These are phyloP conservation scores for Musca vetustissima DNA, from an alignment of 1,140 invertebrate species.

Conservation along the genomic window DNA sequence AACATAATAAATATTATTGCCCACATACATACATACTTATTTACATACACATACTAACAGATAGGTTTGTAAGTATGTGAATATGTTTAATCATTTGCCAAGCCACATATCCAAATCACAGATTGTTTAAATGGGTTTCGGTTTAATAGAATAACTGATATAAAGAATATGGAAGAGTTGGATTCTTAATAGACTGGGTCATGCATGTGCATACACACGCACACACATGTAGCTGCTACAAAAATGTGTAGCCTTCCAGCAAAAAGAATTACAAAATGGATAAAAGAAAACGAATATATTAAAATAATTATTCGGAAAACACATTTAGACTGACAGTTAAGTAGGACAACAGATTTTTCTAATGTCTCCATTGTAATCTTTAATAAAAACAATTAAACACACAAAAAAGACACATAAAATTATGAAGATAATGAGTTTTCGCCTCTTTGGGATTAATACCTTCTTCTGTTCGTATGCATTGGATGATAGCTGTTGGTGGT, in stretches of 20 bases:
- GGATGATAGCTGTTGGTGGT: too few relatives aligned
- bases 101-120: conserved; percentile 11
- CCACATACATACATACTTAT: too few relatives aligned
- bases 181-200: background rate
- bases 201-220: background rate
- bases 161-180: background rate
- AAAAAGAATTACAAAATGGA: background rate
- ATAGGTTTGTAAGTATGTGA: too few relatives aligned
- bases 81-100: background rate
- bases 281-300: conserved; percentile 13
- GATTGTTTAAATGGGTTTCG: conserved; percentile 7
- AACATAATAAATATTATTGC: conserved; percentile 16
- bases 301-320: conserved; percentile 7
- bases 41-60: too few relatives aligned
- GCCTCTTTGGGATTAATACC: too few relatives aligned
- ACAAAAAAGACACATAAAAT: conserved; percentile 20
- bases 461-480: too few relatives aligned
- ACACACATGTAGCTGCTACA: background rate
- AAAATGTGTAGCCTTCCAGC: background rate
- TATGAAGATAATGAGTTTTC: conserved; percentile 5
- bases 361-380: conserved; percentile 28
- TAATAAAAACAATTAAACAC: conserved; percentile 8
- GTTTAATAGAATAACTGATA: conserved; percentile 10
- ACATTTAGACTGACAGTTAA: background rate
- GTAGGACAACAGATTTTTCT: conserved; percentile 27